A percentile compares a stretch with the other conserved stretches of the same genome.
Evolutionary conservation across 2,797 vertebrate species (phyloP).

Genomic region (Okamejei kenojei): DNA sequence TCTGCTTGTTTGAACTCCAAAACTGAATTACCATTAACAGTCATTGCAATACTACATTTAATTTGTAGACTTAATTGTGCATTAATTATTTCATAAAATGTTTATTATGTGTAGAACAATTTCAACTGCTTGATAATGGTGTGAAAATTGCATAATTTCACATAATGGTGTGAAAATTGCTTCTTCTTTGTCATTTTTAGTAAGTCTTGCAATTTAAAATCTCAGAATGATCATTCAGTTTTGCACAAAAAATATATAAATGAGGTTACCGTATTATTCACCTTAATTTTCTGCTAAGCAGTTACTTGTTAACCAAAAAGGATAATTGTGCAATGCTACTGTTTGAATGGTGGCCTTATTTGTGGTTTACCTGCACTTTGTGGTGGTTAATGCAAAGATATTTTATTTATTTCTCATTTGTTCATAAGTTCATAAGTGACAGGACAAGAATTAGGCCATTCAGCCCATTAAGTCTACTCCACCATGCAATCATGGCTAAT

Average conservation of each 20-base stretch:
- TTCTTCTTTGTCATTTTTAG: background rate
- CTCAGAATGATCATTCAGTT: background rate
- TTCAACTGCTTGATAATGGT: background rate
- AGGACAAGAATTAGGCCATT: too few species aligned
- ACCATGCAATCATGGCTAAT: too few species aligned
- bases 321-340: background rate
- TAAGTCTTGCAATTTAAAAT: too few species aligned
- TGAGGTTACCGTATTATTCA: slow-evolving; percentile 4
- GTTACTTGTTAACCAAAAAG: background rate
- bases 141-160: background rate
- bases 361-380: slow-evolving; percentile 14
- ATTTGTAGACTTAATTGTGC: background rate
- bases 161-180: background rate
- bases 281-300: background rate
- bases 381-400: slow-evolving; percentile 44
- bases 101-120: background rate
- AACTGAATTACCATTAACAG: background rate
- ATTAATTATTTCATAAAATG: background rate
- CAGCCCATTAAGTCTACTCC: too few species aligned
- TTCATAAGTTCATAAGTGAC: too few species aligned
- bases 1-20: background rate
- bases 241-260: background rate
- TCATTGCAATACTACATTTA: background rate
- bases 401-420: slow-evolving; percentile 57
- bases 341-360: background rate